These are phyloP conservation scores for Tanytarsus gracilentus DNA, from an alignment of 2,888 invertebrate genomes.

Conservation along the genomic window DNA sequence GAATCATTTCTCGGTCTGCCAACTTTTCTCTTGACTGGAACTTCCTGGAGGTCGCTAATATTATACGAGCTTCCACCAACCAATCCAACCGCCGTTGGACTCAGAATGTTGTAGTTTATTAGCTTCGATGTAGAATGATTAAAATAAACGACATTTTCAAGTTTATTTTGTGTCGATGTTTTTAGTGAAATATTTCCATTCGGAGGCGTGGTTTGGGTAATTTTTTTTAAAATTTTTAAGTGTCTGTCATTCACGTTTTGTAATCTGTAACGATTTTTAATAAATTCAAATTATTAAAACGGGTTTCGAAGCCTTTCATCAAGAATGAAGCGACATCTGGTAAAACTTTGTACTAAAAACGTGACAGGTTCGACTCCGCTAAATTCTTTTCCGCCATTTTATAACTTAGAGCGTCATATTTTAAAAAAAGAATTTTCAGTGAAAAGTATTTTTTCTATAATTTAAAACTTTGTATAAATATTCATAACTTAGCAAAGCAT, in stretches of 20 bases:
- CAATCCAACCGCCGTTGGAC: neutral
- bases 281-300: neutral
- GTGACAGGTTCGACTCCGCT: too few species aligned
- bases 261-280: neutral
- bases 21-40: conserved; percentile 7
- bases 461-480: too few species aligned
- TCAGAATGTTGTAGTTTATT: conserved; percentile 10
- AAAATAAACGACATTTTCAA: conserved; percentile 1
- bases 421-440: neutral
- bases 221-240: neutral
- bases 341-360: too few species aligned
- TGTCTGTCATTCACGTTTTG: neutral
- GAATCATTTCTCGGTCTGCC: conserved; percentile 13
- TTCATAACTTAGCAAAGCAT: too few species aligned
- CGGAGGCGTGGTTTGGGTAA: neutral
- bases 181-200: conserved; percentile 3
- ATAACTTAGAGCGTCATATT: too few species aligned
- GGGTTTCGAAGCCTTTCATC: too few species aligned
- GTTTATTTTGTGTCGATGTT: neutral
- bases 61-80: neutral
- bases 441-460: too few species aligned
- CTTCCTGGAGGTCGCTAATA: neutral
- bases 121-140: neutral
- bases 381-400: too few species aligned
- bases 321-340: too few species aligned